Base-by-base conservation (phyloP, 2,113 vertebrate genomes). In the Toxotes jaculatrix region DNA sequence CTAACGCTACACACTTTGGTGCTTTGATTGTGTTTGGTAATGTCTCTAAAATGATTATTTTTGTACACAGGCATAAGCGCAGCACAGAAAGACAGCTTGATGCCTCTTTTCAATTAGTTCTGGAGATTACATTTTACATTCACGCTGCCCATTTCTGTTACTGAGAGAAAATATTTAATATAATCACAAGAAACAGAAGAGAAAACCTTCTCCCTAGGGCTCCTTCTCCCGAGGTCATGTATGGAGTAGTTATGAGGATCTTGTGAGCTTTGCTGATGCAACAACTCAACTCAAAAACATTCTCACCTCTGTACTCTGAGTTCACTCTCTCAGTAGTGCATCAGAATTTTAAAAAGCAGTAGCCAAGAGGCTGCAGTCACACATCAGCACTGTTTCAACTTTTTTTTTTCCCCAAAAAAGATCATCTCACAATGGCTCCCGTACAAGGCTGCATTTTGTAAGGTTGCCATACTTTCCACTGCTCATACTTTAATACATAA, bases 1-100 rank as follows among this genome's bases (percentile, higher is more conserved):
- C 43, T 23, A 56, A 55, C 42, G 77, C 49, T 34, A 42, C 40
- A 82, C 23, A 56, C 42, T 6, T 65, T 32, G 31, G 9, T 31
- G 14, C 32, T 79, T 75, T 70, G 43, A 73, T 59, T 84, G 7
- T 16, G 5, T 79, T 68, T 72, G 65, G 43, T 40, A 49, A 67
- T 51, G 27, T 70, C 77, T 83, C 42, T 32, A n/a, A n/a, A 32
- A 10, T 72, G 31, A 75, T 60, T 55, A 38, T 56, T 76, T 64
- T 53, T 17, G 31, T 31, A 61, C 32, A 67, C 17, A 4, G 27
- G n/a, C 31, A 43, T 43, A 12, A n/a, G n/a, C 21, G 72, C 56
- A 36, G 23, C 55, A 82, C 40, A 75, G 9, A 53, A 77, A 65
- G 40, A 32, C 38, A 27, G 51, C 74, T 76, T 75, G 61, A 43